Base-by-base conservation (phyloP, 2,113 vertebrate genomes). In the Laticauda colubrina region DNA sequence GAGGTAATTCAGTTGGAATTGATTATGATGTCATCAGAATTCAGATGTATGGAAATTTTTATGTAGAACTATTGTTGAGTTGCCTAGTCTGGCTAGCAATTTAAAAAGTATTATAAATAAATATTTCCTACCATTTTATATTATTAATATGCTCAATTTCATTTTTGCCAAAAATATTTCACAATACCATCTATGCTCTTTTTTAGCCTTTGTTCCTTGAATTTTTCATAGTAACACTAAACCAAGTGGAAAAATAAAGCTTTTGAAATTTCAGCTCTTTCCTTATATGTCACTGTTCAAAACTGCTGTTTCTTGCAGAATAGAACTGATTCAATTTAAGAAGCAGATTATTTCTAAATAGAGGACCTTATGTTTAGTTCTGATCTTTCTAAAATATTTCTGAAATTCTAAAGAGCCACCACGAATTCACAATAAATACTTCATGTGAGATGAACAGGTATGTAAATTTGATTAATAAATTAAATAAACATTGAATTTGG, bases 1-100 rank as follows among this genome's bases (percentile, higher is more conserved):
- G 39, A 51, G 61, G 54, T 81, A 89, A 89, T 64, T 85, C 45
- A 53, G 29, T 20, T 91, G 53, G 43, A 53, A 39, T 23, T 75
- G 81, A 88, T 91, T 93, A 89, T 93, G 93, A 93, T 56, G 87
- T 91, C 86, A 93, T 91, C 55, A 89, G 55, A 91, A 89, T 55
- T 85, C 87, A 92, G 18, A 88, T 81, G 11, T 57, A 39, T 54
- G 69, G 34, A 88, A 88, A 39, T 34, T 43, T 51, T 64, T 51
- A 81, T 20, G 88, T 43, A 88, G 85, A 75, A 51, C 18, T 69
- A 43, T 14, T 91, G 51, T 48, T 53, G 88, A 53, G 24, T 6
- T 92, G 14, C n/a, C 85, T 15, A 53, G 54, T 24, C 51, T 59
- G 53, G 64, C n/a, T 89, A 34, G 5, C 45, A 21, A 26, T 86